phyloP scores from a whole-genome alignment of 1,140 invertebrate genomes.

The Panonychus citri region DNA sequence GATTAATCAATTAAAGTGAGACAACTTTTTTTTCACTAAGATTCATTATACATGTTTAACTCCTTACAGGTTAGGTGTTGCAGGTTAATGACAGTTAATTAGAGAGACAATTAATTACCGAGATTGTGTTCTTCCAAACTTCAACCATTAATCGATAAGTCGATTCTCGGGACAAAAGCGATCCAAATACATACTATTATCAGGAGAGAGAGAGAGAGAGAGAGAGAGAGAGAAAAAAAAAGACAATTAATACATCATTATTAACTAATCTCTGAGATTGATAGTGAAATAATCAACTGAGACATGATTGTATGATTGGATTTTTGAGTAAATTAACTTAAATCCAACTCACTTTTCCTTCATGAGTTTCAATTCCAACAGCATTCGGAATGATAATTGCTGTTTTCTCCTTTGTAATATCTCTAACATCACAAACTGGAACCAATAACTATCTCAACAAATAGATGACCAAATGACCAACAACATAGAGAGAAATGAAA shows the following conservation, averaged over 20 bases:
- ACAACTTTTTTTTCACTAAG: too few relatives aligned
- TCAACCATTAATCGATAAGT: conserved; percentile 58
- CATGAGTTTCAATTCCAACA: conserved; percentile 54
- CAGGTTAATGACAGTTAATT: background rate
- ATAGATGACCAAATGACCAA: too few relatives aligned
- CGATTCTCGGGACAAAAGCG: conserved; percentile 57
- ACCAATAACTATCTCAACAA: conserved; percentile 58
- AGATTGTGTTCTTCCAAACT: conserved; percentile 31
- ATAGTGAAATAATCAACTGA: too few relatives aligned
- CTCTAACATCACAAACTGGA: conserved; percentile 49
- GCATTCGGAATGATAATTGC: conserved; percentile 68
- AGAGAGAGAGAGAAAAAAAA: background rate
- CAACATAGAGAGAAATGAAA: too few relatives aligned
- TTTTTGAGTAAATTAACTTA: too few relatives aligned
- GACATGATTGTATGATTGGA: too few relatives aligned
- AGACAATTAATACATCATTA: background rate
- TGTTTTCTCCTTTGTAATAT: conserved; percentile 60
- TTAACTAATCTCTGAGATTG: too few relatives aligned
- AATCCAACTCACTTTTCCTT: conserved; percentile 33
- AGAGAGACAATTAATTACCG: background rate
- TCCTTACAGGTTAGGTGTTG: too few relatives aligned
- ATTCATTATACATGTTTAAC: too few relatives aligned
- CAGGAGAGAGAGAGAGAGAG: background rate
- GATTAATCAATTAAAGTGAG: too few relatives aligned
- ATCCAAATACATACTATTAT: conserved; percentile 52